A percentile compares a stretch with the other conserved stretches of the same genome.
Conservation (phyloP, 2,888 invertebrate genomes). For the Eulithis testata region DNA sequence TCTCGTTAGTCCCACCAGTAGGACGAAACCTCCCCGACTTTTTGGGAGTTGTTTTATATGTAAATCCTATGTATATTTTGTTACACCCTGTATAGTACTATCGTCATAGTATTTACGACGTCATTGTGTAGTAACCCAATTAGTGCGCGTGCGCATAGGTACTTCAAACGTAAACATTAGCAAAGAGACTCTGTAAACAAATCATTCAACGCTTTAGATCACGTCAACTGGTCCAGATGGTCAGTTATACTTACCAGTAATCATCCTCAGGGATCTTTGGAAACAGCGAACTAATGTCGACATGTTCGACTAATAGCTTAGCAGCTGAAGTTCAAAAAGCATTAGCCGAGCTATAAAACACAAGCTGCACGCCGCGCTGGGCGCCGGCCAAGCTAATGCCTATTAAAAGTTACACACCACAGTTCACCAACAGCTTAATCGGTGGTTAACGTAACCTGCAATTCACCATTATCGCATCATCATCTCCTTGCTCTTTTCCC, state of each 20-base stretch:
- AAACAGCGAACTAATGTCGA: slow-evolving; percentile 12
- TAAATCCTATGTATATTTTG: too few relatives aligned
- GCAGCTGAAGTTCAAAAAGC: slow-evolving; percentile 29
- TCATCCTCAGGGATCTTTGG: background rate
- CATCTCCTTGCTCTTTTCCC: too few relatives aligned
- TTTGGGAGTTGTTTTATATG: too few relatives aligned
- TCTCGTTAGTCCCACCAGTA: too few relatives aligned
- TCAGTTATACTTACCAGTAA: background rate
- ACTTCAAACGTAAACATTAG: slow-evolving; percentile 10
- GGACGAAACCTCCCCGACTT: too few relatives aligned
- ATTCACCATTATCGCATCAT: too few relatives aligned
- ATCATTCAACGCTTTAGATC: slow-evolving; percentile 9
- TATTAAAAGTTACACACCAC: slow-evolving; percentile 9
- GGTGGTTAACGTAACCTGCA: background rate
- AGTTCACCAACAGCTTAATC: slow-evolving; percentile 4
- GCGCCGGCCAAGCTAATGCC: slow-evolving; percentile 33
- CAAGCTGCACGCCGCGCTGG: slow-evolving; percentile 31
- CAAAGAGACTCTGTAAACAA: slow-evolving; percentile 28
- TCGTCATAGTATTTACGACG: slow-evolving; percentile 10
- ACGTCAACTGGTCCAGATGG: too few relatives aligned
- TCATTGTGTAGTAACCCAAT: slow-evolving; percentile 30
- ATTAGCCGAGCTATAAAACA: slow-evolving; percentile 35
- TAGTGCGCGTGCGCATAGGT: slow-evolving; percentile 25
- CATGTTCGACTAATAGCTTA: slow-evolving; percentile 21
- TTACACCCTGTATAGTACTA: background rate